phyloP scores from a whole-genome alignment of 2,888 invertebrate genomes.

The Ichneumoninae sp. region DNA sequence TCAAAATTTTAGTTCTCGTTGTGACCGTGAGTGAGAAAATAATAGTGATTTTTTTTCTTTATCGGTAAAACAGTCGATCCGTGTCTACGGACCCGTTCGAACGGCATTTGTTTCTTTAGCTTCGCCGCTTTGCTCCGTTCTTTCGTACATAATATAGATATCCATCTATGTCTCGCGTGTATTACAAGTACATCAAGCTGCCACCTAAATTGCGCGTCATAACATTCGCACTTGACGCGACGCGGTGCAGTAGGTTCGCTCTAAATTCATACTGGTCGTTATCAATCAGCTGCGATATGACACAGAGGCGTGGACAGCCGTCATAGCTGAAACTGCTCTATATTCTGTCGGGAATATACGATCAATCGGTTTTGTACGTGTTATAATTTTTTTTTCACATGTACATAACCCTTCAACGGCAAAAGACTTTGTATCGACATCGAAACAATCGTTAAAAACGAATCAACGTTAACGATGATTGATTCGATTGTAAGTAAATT shows the following conservation, averaged over 20 bases:
- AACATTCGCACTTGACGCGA: constrained; percentile 19
- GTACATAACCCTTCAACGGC: neutral
- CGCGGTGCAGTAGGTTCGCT: constrained; percentile 27
- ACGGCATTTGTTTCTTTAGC: no score
- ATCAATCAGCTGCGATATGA: constrained; percentile 55
- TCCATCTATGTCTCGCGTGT: neutral
- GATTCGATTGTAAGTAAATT: no score
- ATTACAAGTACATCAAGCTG: constrained; percentile 29
- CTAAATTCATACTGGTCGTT: constrained; percentile 56
- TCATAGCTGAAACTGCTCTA: constrained; percentile 5
- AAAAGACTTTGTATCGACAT: neutral
- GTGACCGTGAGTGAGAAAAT: no score
- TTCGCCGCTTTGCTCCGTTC: no score
- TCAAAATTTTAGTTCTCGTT: no score
- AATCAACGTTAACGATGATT: no score
- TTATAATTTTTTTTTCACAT: constrained; percentile 16
- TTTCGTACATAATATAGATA: neutral
- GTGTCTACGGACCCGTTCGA: no score
- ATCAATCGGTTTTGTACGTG: constrained; percentile 9
- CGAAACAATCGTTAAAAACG: neutral
- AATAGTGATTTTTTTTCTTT: no score
- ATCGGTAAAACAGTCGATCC: no score
- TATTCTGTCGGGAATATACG: constrained; percentile 8
- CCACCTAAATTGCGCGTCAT: constrained; percentile 17
- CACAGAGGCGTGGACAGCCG: constrained; percentile 39